These are phyloP conservation scores for Euthynnus affinis DNA, from an alignment of 2,797 vertebrate genomes.

Conservation along the genomic window DNA sequence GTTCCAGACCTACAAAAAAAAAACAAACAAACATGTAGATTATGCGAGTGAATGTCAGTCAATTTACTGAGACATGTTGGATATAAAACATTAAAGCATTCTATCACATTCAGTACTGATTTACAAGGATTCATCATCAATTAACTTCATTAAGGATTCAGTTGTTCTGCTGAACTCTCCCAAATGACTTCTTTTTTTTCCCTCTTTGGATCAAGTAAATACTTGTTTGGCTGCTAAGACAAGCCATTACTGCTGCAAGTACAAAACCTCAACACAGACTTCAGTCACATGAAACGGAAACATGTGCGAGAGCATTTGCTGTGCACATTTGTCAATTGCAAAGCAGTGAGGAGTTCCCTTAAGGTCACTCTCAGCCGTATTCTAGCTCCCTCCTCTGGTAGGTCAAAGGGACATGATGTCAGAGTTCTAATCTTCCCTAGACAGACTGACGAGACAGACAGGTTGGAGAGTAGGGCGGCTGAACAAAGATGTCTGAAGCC, in stretches of 20 bases:
- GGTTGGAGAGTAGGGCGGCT: slow-evolving; percentile 1
- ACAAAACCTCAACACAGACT: slow-evolving; percentile 9
- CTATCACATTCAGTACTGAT: too few relatives aligned
- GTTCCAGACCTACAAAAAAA: slow-evolving; percentile 86
- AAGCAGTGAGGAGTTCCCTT: too few relatives aligned
- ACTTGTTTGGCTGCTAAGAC: slow-evolving; percentile 22
- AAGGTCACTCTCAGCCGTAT: neutral
- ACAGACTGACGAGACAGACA: slow-evolving; percentile 13
- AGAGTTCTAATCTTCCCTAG: slow-evolving; percentile 27
- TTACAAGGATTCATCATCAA: too few relatives aligned
- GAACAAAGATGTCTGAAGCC: neutral
- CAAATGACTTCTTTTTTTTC: neutral
- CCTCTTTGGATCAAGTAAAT: slow-evolving; percentile 17
- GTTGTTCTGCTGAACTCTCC: neutral
- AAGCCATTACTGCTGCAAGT: neutral
- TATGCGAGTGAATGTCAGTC: neutral
- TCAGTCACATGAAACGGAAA: neutral
- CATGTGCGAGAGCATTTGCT: slow-evolving; percentile 2
- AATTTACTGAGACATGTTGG: neutral
- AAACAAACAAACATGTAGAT: neutral
- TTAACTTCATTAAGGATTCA: neutral
- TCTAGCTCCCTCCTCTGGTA: neutral
- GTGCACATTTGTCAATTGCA: neutral
- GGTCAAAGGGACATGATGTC: slow-evolving; percentile 29
- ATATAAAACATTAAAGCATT: neutral